These are phyloP conservation scores for Cryptotermes secundus DNA, from an alignment of 1,140 invertebrate species.

Conservation along the genomic window DNA sequence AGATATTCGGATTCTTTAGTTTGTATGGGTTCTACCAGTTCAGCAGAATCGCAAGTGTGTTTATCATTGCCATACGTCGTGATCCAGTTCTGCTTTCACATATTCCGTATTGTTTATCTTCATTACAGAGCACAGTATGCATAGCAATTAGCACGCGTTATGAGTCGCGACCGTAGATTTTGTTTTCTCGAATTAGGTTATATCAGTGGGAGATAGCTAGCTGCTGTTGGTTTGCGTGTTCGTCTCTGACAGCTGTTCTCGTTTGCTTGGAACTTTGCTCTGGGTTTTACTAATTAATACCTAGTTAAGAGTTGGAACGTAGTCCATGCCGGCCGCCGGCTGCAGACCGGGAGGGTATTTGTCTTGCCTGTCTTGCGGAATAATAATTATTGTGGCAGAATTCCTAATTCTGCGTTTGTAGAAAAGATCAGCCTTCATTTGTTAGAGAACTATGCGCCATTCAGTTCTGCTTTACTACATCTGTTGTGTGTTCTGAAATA, in stretches of 20 bases:
- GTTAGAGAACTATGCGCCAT: neutral
- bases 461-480: neutral
- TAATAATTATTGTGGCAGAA: neutral
- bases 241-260: neutral
- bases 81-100: no score
- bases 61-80: no score
- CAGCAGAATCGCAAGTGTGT: no score
- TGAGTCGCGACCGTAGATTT: no score
- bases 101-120: no score
- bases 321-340: neutral
- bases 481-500: no score
- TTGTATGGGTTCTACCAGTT: no score
- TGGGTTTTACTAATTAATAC: constrained; percentile 3
- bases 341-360: neutral
- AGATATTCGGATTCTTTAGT: no score
- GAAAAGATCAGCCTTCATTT: neutral
- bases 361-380: neutral
- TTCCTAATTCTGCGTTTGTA: neutral
- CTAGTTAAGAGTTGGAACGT: neutral
- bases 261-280: neutral
- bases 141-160: no score
- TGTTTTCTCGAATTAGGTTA: no score
- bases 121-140: no score
- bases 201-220: no score
- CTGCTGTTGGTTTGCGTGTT: neutral